Percentiles rank a stretch among this genome's conserved stretches.
These are phyloP conservation scores for Colistium nudipinnis DNA, from an alignment of 2,113 vertebrate genomes.

Conservation along the genomic window DNA sequence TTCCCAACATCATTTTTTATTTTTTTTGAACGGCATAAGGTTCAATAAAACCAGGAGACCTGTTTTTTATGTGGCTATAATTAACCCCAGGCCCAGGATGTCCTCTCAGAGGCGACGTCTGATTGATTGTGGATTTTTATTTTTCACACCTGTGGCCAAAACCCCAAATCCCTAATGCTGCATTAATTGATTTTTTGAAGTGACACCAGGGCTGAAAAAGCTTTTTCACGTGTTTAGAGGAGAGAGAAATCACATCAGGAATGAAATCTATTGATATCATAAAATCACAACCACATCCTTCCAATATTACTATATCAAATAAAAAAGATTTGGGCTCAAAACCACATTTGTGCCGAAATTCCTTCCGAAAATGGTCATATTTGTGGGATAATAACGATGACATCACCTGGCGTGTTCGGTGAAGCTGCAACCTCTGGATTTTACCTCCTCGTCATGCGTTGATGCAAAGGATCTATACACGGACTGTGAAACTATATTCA, in stretches of 20 bases:
- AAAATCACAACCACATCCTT: no score
- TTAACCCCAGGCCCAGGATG: constrained; percentile 22
- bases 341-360: no score
- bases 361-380: no score
- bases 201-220: not conserved
- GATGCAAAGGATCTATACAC: not conserved
- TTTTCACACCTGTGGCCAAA: not conserved
- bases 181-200: not conserved
- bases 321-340: no score
- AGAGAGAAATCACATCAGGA: not conserved
- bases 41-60: not conserved
- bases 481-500: not conserved
- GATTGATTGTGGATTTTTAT: constrained; percentile 17
- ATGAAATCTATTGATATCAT: no score
- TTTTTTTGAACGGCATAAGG: not conserved
- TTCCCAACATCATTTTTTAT: not conserved
- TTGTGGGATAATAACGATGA: no score
- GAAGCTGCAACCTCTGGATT: not conserved
- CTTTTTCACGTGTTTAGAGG: no score
- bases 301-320: no score
- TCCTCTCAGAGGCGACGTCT: not conserved
- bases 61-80: not conserved
- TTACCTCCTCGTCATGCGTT: constrained; percentile 1
- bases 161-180: not conserved
- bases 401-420: no score